phyloP scores from a whole-genome alignment of 1,140 invertebrate genomes.

The Vanessa tameamea region DNA sequence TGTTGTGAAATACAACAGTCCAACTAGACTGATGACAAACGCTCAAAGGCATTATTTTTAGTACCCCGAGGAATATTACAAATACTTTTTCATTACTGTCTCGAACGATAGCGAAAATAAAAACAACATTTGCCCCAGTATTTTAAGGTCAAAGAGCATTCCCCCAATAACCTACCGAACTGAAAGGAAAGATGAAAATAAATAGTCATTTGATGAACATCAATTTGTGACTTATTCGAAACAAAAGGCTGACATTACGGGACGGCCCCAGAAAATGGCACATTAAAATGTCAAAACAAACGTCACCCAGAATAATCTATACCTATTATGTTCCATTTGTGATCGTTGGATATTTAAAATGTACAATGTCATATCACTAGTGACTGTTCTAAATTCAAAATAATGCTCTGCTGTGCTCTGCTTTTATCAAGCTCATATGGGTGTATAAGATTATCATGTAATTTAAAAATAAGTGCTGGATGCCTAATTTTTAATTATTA shows the following conservation, averaged over 20 bases:
- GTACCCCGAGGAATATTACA: background rate
- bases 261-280: constrained; percentile 52
- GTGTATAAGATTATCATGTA: too few species aligned
- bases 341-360: background rate
- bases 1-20: background rate
- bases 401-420: too few species aligned
- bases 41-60: background rate
- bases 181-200: constrained; percentile 38
- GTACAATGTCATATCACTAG: background rate
- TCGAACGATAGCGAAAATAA: constrained; percentile 5
- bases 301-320: constrained; percentile 15
- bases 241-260: constrained; percentile 63
- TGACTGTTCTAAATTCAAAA: background rate
- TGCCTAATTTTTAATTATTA: too few species aligned
- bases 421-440: too few species aligned
- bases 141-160: constrained; percentile 9
- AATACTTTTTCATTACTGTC: constrained; percentile 10
- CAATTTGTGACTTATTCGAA: constrained; percentile 46
- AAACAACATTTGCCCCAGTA: background rate
- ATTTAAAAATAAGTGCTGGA: too few species aligned
- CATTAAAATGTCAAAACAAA: constrained; percentile 67
- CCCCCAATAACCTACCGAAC: constrained; percentile 12
- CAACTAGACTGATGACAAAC: constrained; percentile 1
- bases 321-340: constrained; percentile 14
- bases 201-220: constrained; percentile 52